These are phyloP conservation scores for Cheumatopsyche charites DNA, from an alignment of 1,140 invertebrate species.

Conservation along the genomic window DNA sequence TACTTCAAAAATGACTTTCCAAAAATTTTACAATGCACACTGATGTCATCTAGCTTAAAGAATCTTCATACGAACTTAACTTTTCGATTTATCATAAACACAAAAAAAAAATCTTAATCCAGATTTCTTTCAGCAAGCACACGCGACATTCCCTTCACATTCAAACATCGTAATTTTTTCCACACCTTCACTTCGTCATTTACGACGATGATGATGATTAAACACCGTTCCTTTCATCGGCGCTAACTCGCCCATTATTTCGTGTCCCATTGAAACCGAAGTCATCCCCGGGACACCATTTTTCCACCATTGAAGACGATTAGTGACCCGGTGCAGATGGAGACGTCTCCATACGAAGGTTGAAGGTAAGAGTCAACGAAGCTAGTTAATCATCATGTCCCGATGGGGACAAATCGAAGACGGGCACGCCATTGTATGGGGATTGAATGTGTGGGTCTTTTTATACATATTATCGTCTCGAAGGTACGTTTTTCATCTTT, in stretches of 20 bases:
- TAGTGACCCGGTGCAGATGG: slow-evolving; percentile 34
- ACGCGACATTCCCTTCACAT: slow-evolving; percentile 4
- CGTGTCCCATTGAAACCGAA: slow-evolving; percentile 33
- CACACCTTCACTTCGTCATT: slow-evolving; percentile 25
- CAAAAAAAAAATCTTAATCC: too few species aligned
- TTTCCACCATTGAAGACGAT: slow-evolving; percentile 40
- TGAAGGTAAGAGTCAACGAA: slow-evolving; percentile 11
- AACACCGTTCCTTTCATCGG: slow-evolving; percentile 28
- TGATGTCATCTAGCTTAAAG: too few species aligned
- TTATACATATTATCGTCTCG: too few species aligned
- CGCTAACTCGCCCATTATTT: slow-evolving; percentile 35
- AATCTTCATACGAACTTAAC: too few species aligned
- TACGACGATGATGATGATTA: slow-evolving; percentile 36
- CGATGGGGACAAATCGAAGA: slow-evolving; percentile 34
- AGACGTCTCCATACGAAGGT: slow-evolving; percentile 29
- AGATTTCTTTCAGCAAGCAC: too few species aligned
- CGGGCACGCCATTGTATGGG: background rate
- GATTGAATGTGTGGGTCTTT: too few species aligned
- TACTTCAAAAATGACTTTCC: too few species aligned
- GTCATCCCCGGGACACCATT: slow-evolving; percentile 26
- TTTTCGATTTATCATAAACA: too few species aligned
- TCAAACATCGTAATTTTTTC: slow-evolving; percentile 1
- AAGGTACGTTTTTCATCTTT: too few species aligned
- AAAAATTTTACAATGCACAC: too few species aligned
- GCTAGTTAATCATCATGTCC: slow-evolving; percentile 31